Conservation (phyloP, 2,113 vertebrate genomes). For the Morone chrysops region DNA sequence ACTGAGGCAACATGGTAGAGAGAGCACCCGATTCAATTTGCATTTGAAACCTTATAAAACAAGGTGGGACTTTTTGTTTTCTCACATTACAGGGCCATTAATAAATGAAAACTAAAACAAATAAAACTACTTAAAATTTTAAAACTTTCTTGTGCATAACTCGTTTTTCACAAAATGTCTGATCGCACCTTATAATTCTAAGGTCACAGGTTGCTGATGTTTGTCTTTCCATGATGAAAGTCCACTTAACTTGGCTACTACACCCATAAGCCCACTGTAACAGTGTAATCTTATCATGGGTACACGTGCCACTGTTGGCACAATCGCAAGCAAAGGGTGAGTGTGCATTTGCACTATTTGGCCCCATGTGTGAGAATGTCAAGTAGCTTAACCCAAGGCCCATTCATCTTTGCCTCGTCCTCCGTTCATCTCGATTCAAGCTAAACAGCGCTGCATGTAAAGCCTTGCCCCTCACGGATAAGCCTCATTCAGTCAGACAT, state of each 20-base stretch:
- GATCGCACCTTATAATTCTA: background rate
- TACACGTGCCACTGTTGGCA: conserved; percentile 42
- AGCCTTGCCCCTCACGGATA: conserved; percentile 69
- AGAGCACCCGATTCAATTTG: too few species aligned
- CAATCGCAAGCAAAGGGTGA: background rate
- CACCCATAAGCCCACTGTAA: background rate
- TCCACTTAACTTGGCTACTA: background rate
- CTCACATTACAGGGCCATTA: background rate
- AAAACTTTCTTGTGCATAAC: background rate
- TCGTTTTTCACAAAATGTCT: background rate
- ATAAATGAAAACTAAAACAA: background rate
- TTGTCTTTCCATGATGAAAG: background rate
- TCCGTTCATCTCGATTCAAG: conserved; percentile 25
- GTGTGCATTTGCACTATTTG: conserved; percentile 40
- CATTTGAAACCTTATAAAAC: too few species aligned
- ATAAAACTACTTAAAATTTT: too few species aligned
- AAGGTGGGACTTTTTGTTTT: background rate
- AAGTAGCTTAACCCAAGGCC: conserved; percentile 67
- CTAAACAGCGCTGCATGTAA: conserved; percentile 56
- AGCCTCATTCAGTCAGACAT: conserved; percentile 68
- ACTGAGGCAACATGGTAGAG: too few species aligned
- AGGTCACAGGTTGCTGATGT: background rate
- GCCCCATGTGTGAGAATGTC: conserved; percentile 57
- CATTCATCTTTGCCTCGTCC: conserved; percentile 44
- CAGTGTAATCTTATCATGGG: conserved; percentile 26